phyloP scores from a whole-genome alignment of 2,113 vertebrate species.

The Nymphicus hollandicus region DNA sequence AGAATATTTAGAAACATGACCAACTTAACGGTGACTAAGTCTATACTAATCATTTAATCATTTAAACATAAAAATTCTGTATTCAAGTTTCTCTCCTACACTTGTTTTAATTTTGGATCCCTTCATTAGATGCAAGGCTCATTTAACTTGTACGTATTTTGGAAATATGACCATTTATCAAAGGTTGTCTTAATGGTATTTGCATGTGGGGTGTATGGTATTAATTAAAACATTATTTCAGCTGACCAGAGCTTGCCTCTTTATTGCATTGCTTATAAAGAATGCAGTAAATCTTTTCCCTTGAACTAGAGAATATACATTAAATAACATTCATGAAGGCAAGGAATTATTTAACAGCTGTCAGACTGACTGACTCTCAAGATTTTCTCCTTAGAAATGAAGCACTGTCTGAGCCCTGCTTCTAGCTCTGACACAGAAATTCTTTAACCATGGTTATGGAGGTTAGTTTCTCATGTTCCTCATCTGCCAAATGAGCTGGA shows the following conservation, averaged over 20 bases:
- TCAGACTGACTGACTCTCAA: background rate
- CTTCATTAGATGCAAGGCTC: constrained; percentile 32
- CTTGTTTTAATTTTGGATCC: constrained; percentile 36
- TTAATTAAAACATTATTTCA: constrained; percentile 60
- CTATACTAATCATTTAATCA: background rate
- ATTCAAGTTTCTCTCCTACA: constrained; percentile 3
- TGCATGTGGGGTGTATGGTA: background rate
- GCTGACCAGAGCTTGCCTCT: constrained; percentile 16
- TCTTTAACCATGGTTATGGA: background rate
- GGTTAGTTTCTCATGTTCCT: background rate
- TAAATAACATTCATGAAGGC: constrained; percentile 12
- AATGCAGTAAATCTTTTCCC: constrained; percentile 21
- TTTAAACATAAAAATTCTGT: constrained; percentile 15
- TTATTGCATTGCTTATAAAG: background rate
- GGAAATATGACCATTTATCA: constrained; percentile 56
- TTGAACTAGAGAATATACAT: background rate
- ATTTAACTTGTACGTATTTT: constrained; percentile 16
- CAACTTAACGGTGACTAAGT: background rate
- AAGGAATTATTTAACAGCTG: constrained; percentile 19
- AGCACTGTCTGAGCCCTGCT: background rate
- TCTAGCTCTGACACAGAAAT: background rate
- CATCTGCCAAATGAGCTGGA: background rate
- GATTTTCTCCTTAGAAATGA: background rate
- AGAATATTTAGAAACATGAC: constrained; percentile 7
- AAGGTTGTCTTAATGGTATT: constrained; percentile 24